Evolutionary conservation across 2,888 invertebrate genomes (phyloP), one percentile per base, ranked within the genome.

Genomic region (Amiota communis): DNA sequence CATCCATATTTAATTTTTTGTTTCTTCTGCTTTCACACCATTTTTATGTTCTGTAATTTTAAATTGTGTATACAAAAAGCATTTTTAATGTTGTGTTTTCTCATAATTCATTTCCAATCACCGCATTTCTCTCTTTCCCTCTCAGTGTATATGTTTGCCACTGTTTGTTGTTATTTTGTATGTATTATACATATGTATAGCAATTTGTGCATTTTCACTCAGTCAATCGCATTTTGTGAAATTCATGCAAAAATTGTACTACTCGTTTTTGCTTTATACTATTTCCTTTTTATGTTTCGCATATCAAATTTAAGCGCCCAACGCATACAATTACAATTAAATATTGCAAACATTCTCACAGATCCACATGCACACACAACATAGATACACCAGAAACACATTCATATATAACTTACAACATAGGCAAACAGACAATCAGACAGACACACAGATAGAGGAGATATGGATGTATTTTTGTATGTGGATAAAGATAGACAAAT

Each of bases 241-340:
- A 17, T 65, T 48, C 49, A 15, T 65, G 65, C 20, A 65, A 65
- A 65, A 48, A 49, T 20, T 63, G n/a, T 10, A n/a, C n/a, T n/a
- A n/a, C n/a, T 53, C 15, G 6, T 53, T 1, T 1, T 63, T 8
- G 63, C 13, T 65, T 48, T 17, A 59, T 20, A 59, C 13, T 15
- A 8, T 17, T 59, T 15, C 15, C 23, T 17, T 49, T 48, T 47
- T 15, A 17, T 17, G 2, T 9, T 49, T 65, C 8, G 46, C 47
- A 64, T 65, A 51, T 49, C 20, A 68, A 68, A 51, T 68, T 68
- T 51, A 23, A 68, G 23, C 53, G 67, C 8, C 23, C 51, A 53
- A 53, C 23, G 49, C 17, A 17, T 67, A 23, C 51, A 68, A 68
- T 68, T 68, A 68, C 23, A 11, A 23, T 68, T 68, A 53, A 68